Evolutionary conservation across 2,113 vertebrate species (phyloP).

Genomic region (Budorcas taxicolor): DNA sequence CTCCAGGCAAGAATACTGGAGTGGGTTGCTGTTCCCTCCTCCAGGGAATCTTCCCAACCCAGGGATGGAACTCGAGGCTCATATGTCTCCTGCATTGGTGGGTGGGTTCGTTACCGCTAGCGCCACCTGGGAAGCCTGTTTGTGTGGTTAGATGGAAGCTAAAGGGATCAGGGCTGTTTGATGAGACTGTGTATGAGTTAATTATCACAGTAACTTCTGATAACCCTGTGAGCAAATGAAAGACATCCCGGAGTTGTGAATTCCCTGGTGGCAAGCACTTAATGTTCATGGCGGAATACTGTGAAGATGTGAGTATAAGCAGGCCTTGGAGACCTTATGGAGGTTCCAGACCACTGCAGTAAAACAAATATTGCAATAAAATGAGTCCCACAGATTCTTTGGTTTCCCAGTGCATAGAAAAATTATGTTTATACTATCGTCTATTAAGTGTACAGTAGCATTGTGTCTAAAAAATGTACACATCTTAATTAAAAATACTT

Average conservation of each 20-base stretch:
- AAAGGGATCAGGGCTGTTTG: neutral
- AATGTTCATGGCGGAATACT: accelerated
- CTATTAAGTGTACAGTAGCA: neutral
- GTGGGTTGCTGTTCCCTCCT: neutral
- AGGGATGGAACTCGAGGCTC: neutral
- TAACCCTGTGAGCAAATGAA: neutral
- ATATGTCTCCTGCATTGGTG: neutral
- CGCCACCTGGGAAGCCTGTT: neutral
- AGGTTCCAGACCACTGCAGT: neutral
- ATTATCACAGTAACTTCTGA: neutral
- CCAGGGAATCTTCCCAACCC: neutral
- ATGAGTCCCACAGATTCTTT: neutral
- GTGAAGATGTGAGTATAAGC: neutral
- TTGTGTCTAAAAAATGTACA: neutral
- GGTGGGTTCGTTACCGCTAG: neutral
- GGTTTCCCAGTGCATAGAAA: neutral
- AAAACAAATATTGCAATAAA: neutral
- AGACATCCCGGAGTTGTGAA: neutral
- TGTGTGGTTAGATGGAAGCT: neutral
- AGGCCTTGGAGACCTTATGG: neutral
- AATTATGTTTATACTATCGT: neutral
- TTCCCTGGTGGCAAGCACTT: neutral
- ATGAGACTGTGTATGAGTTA: neutral
- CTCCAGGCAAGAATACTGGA: neutral
- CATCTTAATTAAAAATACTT: neutral